Evolutionary conservation across 2,797 vertebrate species (phyloP).

Genomic region (Morelia viridis): DNA sequence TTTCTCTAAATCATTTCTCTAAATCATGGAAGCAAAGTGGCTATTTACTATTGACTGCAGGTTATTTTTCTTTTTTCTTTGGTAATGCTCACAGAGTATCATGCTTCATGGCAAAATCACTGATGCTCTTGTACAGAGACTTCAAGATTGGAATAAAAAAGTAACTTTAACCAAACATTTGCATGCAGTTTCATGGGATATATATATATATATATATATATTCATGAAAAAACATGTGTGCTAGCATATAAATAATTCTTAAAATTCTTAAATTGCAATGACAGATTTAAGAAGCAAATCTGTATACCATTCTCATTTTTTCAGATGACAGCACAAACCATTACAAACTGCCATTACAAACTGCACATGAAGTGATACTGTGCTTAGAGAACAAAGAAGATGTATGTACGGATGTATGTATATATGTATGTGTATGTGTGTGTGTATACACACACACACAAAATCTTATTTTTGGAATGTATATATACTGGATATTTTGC

Average conservation of each 20-base stretch:
- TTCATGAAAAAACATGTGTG: neutral
- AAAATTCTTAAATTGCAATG: neutral
- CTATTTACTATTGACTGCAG: neutral
- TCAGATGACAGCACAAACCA: neutral
- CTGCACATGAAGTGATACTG: neutral
- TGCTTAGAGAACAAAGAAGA: neutral
- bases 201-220: neutral
- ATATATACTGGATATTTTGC: neutral
- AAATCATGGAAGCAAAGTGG: neutral
- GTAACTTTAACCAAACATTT: neutral
- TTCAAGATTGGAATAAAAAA: neutral
- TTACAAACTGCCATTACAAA: neutral
- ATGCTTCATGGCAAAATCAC: neutral
- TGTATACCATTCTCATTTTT: neutral
- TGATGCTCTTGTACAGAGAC: neutral
- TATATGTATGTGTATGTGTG: no score
- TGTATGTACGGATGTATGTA: no score
- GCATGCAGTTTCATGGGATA: neutral
- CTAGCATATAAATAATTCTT: constrained; percentile 1
- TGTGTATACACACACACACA: no score
- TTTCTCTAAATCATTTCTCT: neutral
- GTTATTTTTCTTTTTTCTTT: neutral
- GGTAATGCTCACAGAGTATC: neutral
- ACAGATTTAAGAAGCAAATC: constrained; percentile 29
- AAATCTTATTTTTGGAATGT: neutral